Conservation (phyloP, 2,113 vertebrate species). For the Pipra filicauda region DNA sequence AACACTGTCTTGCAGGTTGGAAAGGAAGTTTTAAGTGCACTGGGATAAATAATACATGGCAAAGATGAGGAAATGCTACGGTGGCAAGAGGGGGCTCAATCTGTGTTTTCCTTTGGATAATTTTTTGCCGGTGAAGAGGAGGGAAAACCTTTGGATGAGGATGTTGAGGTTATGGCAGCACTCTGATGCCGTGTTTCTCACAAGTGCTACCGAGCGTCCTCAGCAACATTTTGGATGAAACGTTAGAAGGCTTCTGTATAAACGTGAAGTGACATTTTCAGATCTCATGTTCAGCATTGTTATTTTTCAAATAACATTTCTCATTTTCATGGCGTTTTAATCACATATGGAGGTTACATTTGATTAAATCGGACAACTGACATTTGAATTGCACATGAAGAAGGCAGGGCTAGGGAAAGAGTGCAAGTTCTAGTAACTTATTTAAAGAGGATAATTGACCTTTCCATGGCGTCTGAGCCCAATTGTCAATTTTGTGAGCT, state of each 20-base stretch:
- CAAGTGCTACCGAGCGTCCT: background rate
- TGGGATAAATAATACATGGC: background rate
- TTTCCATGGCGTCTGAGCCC: slow-evolving; percentile 9
- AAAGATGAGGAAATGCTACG: background rate
- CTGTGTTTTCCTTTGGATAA: background rate
- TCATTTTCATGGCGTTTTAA: background rate
- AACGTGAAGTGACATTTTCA: background rate
- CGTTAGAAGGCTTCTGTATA: background rate
- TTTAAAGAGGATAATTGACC: slow-evolving; percentile 24
- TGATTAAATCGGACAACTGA: slow-evolving; percentile 21
- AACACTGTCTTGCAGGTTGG: background rate
- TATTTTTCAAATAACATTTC: background rate
- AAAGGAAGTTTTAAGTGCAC: slow-evolving; percentile 12
- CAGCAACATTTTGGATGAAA: background rate
- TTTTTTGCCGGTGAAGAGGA: background rate
- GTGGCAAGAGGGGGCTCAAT: background rate
- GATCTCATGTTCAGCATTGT: background rate
- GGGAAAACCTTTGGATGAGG: background rate
- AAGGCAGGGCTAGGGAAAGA: background rate
- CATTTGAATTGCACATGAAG: slow-evolving; percentile 29
- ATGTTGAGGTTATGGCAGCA: background rate
- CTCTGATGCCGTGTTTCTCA: background rate
- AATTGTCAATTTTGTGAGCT: background rate
- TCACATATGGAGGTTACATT: background rate
- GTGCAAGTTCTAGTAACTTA: background rate